A percentile compares a stretch with the other conserved stretches of the same genome.
Conservation (phyloP, 2,113 vertebrate genomes). For the Entelurus aequoreus region DNA sequence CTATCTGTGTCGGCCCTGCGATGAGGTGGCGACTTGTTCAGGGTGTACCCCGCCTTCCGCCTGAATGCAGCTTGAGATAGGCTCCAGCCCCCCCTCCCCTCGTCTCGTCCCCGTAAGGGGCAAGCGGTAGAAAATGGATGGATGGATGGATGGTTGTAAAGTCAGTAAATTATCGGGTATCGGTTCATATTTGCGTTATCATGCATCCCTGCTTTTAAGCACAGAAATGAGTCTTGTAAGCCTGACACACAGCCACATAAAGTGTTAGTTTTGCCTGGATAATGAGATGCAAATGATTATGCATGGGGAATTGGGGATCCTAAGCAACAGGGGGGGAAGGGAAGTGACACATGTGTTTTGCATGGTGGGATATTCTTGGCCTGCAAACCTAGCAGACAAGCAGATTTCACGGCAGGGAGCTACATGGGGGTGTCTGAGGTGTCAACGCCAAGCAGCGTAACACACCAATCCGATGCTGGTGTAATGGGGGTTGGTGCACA, state of each 20-base stretch:
- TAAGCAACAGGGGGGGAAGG: slow-evolving; percentile 42
- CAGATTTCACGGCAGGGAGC: slow-evolving; percentile 60
- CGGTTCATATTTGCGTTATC: too few relatives aligned
- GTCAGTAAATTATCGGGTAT: too few relatives aligned
- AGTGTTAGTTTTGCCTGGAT: slow-evolving; percentile 43
- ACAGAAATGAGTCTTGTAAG: slow-evolving; percentile 27
- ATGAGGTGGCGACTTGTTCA: too few relatives aligned
- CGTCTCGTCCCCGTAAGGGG: too few relatives aligned
- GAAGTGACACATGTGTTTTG: slow-evolving; percentile 44
- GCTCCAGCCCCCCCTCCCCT: too few relatives aligned
- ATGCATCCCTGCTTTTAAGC: not conserved
- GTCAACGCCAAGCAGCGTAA: slow-evolving; percentile 42
- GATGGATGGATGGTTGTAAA: too few relatives aligned
- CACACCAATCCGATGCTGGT: slow-evolving; percentile 18
- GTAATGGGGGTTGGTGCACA: slow-evolving; percentile 14
- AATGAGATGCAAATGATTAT: slow-evolving; percentile 72
- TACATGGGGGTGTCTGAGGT: slow-evolving; percentile 46
- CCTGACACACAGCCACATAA: slow-evolving; percentile 8
- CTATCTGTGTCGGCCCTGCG: too few relatives aligned
- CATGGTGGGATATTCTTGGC: slow-evolving; percentile 36
- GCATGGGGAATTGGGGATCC: slow-evolving; percentile 48
- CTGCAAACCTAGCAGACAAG: slow-evolving; percentile 58
- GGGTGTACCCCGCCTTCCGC: too few relatives aligned
- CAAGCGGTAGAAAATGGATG: too few relatives aligned
- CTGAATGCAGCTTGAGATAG: too few relatives aligned